Evolutionary conservation across 2,797 vertebrate genomes (phyloP).

Genomic region (Alca torda): DNA sequence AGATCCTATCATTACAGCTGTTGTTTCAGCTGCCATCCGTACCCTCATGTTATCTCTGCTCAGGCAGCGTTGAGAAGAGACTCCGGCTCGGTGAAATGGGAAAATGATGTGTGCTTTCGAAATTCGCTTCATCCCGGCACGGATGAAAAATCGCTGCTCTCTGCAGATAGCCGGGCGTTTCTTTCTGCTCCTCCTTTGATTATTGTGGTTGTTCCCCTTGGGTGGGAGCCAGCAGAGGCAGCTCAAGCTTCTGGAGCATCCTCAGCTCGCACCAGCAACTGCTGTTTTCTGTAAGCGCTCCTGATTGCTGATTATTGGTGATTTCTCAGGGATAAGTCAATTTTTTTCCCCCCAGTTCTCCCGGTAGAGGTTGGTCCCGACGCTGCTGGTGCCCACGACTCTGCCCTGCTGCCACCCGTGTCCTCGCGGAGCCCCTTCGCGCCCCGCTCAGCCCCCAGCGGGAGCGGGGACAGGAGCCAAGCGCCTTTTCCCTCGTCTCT

Average conservation of each 20-base stretch:
- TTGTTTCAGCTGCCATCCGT: slow-evolving; percentile 51
- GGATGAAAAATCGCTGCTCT: neutral
- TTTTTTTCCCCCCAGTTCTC: rapidly evolving
- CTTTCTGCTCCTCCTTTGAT: neutral
- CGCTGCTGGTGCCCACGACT: neutral
- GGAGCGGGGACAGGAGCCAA: rapidly evolving
- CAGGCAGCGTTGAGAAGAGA: neutral
- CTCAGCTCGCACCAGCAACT: neutral
- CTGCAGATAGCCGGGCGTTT: neutral
- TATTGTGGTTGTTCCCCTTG: slow-evolving; percentile 11
- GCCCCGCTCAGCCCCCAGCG: neutral
- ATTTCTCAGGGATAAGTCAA: neutral
- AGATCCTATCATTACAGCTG: slow-evolving; percentile 41
- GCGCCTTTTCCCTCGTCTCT: neutral
- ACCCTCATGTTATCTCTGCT: neutral
- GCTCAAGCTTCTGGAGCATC: slow-evolving; percentile 1
- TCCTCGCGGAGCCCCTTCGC: neutral
- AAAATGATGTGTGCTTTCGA: neutral
- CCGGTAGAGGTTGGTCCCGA: neutral
- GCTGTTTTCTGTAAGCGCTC: neutral
- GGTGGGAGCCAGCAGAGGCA: neutral
- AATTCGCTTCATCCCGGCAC: neutral
- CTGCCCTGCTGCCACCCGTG: neutral
- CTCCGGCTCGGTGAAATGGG: neutral
- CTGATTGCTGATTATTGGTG: neutral